Conservation (phyloP, 1,140 invertebrate species). For the Drosophila nebulosa region DNA sequence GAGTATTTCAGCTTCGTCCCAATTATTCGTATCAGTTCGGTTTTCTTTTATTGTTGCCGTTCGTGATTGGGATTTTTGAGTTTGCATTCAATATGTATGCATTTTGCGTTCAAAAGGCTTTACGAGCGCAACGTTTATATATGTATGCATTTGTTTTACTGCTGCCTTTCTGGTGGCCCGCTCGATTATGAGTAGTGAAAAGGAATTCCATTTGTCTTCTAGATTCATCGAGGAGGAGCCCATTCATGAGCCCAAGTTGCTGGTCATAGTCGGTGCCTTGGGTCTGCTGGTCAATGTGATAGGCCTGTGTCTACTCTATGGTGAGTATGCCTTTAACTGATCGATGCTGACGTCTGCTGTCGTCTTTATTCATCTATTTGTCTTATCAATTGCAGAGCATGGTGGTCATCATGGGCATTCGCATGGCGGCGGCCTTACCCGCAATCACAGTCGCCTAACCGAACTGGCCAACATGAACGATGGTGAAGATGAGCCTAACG, state of each 20-base stretch:
- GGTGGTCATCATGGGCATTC: constrained; percentile 88
- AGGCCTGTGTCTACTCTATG: constrained; percentile 91
- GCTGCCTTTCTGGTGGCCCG: too few species aligned
- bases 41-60: constrained; percentile 21
- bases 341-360: too few species aligned
- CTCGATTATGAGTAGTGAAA: neutral
- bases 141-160: neutral
- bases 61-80: constrained; percentile 19
- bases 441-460: constrained; percentile 81
- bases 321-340: constrained; percentile 80
- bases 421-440: constrained; percentile 86
- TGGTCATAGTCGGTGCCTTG: constrained; percentile 89
- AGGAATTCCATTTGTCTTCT: neutral
- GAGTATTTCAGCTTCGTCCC: neutral
- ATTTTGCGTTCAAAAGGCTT: constrained; percentile 37
- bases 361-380: constrained; percentile 27
- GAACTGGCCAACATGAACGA: constrained; percentile 86
- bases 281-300: constrained; percentile 92
- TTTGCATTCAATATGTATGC: constrained; percentile 56
- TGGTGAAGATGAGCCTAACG: constrained; percentile 88
- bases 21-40: neutral
- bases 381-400: constrained; percentile 87
- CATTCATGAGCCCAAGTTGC: constrained; percentile 90
- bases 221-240: constrained; percentile 90
- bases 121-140: constrained; percentile 27